Evolutionary conservation across 2,113 vertebrate species (phyloP).

Genomic region (Gobiocypris rarus): DNA sequence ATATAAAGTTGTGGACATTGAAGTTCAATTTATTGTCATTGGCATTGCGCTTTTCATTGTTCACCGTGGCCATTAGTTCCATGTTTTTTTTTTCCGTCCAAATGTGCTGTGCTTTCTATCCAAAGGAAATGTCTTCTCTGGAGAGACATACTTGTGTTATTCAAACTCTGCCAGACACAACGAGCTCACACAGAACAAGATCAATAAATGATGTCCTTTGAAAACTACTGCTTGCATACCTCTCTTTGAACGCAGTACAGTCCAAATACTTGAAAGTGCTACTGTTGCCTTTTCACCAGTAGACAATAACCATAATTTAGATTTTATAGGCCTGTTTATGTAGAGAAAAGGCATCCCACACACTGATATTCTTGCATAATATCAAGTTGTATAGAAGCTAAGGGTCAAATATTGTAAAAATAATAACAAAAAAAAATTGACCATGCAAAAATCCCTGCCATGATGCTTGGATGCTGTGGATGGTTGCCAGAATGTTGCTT

Average conservation of each 20-base stretch:
- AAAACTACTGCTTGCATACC: neutral
- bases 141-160: constrained; percentile 29
- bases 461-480: neutral
- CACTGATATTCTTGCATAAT: constrained; percentile 10
- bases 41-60: neutral
- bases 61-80: neutral
- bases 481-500: neutral
- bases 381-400: neutral
- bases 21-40: neutral
- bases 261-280: constrained; percentile 6
- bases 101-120: neutral
- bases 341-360: neutral
- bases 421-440: neutral
- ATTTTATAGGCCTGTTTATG: neutral
- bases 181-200: constrained; percentile 5
- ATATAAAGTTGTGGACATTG: neutral
- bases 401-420: neutral
- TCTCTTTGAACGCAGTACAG: neutral
- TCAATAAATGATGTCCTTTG: constrained; percentile 30
- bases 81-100: constrained; percentile 4
- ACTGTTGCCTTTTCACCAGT: neutral
- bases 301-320: neutral
- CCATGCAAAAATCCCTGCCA: neutral
- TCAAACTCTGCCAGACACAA: constrained; percentile 16
- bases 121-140: constrained; percentile 13